Conservation (phyloP, 1,140 invertebrate species). For the Geopemphigus sp. region DNA sequence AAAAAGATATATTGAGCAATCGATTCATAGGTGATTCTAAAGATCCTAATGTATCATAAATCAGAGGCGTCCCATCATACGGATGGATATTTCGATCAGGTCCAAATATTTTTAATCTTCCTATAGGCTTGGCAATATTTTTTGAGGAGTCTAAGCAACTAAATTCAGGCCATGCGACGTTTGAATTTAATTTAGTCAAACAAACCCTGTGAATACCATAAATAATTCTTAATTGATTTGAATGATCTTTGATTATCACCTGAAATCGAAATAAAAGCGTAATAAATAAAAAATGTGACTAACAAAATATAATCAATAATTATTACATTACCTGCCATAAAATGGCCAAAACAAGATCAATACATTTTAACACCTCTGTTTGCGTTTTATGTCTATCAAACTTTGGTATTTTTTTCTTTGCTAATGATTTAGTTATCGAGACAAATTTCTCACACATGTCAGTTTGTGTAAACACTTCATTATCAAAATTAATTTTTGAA, state of each 20-base stretch:
- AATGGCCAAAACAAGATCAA: slow-evolving; percentile 39
- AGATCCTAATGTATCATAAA: neutral
- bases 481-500: slow-evolving; percentile 42
- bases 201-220: slow-evolving; percentile 39
- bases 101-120: slow-evolving; percentile 43
- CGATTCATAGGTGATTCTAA: slow-evolving; percentile 45
- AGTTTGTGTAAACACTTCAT: neutral
- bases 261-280: neutral
- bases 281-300: neutral
- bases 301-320: neutral
- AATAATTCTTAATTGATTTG: slow-evolving; percentile 35
- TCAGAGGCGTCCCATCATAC: slow-evolving; percentile 36
- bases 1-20: slow-evolving; percentile 53
- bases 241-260: slow-evolving; percentile 43
- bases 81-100: slow-evolving; percentile 46
- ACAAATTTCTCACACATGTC: slow-evolving; percentile 46
- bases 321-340: slow-evolving; percentile 41
- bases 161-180: slow-evolving; percentile 23
- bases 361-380: slow-evolving; percentile 27
- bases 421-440: slow-evolving; percentile 10
- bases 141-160: slow-evolving; percentile 13
- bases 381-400: slow-evolving; percentile 43
- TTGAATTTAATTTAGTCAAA: slow-evolving; percentile 43
- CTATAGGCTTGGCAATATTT: slow-evolving; percentile 28
- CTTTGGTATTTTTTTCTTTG: slow-evolving; percentile 30